Base-by-base conservation (phyloP, 2,797 vertebrate species). In the Jordanella pulchra region DNA sequence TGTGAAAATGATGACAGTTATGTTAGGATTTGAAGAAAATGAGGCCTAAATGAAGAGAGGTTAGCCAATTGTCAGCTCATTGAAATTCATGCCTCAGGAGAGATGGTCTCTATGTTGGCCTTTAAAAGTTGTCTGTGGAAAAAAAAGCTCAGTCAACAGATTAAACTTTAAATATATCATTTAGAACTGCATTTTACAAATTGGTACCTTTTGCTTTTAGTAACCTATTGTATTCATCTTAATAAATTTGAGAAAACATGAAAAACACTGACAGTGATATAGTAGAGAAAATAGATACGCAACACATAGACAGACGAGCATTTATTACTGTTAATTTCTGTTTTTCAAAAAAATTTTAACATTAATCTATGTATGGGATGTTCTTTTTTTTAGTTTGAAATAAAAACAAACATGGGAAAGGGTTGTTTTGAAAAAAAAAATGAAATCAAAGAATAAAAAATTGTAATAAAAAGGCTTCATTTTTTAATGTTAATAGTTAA, bases 71-170 rank as follows among this genome's bases (percentile, higher is more conserved):
- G 77, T 25, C 65, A 79, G 75, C 65, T 73, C 81, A 87, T 90
- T 89, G 78, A 80, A 71, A 83, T 82, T 79, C 71, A 75, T 51
- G 81, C 82, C 79, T 81, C 61, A 44, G 28, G 81, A 66, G 82
- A 86, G 67, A 75, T 51, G 65, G 76, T 81, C 82, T 79, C 73
- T 75, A 69, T 71, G 54, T 77, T 87, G 86, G 71, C 85, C 86
- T 90, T 87, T 87, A 86, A 71, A 78, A 80, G 64, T 73, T 76
- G 74, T 67, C 84, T 78, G 81, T 69, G 71, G 69, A 83, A 54
- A 68, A 80, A 47, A 83, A 80, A 86, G 35, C 82, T 83, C 79
- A 70, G 75, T 39, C 73, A 80, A 80, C 75, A 64, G n/a, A 54
- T 5, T 54, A 44, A 64, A 63, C 42, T 44, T 15, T 15, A 42